These are phyloP conservation scores for Alces alces DNA, from an alignment of 2,113 vertebrate genomes.

Conservation along the genomic window DNA sequence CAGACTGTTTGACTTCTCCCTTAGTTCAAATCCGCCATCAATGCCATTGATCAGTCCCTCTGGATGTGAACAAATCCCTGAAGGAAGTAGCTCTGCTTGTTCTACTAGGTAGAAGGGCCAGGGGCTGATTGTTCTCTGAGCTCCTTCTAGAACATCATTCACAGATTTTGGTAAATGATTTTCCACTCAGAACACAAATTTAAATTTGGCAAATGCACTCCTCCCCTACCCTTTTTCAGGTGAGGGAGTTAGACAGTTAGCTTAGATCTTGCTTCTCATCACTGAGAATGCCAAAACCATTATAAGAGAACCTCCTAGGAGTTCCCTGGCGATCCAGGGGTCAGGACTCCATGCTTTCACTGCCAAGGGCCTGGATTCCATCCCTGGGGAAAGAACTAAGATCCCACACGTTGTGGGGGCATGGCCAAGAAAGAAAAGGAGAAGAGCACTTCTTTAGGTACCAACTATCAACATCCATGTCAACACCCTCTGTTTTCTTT, in stretches of 20 bases:
- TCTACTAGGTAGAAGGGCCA: background rate
- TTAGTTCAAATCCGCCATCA: background rate
- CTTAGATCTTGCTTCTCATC: background rate
- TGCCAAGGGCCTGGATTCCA: background rate
- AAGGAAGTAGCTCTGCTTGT: background rate
- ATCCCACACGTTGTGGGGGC: background rate
- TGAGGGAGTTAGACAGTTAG: background rate
- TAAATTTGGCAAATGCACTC: background rate
- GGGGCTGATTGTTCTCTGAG: background rate
- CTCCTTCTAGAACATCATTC: background rate
- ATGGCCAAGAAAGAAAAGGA: background rate
- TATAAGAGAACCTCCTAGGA: background rate
- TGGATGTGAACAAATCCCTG: background rate
- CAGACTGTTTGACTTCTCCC: background rate
- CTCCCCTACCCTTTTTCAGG: background rate
- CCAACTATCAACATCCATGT: background rate
- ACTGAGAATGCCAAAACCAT: background rate
- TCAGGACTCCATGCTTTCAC: background rate
- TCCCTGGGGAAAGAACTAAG: background rate
- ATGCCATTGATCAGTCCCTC: background rate
- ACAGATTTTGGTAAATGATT: background rate
- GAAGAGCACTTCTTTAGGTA: background rate
- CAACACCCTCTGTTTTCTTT: background rate
- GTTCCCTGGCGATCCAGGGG: background rate
- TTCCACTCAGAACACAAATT: background rate